These are phyloP conservation scores for Miniopterus natalensis DNA, from an alignment of 2,113 vertebrate genomes.

Conservation along the genomic window DNA sequence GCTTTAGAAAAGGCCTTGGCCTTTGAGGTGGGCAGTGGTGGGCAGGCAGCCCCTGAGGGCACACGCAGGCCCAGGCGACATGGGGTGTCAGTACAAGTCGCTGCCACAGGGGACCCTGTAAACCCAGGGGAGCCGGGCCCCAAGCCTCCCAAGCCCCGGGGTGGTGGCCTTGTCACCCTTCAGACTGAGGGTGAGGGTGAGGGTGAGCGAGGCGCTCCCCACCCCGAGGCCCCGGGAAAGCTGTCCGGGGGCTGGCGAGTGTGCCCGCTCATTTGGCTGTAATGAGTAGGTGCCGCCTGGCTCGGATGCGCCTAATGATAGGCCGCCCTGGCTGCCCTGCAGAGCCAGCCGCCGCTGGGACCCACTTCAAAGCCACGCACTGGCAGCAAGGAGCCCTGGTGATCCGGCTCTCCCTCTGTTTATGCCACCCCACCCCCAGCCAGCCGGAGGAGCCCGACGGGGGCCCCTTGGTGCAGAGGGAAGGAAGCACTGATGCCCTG, in stretches of 20 bases:
- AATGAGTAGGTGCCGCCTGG: background rate
- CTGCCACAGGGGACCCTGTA: accelerated
- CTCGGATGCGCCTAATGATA: background rate
- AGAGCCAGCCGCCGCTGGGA: accelerated
- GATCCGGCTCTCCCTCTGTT: accelerated
- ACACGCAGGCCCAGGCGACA: accelerated
- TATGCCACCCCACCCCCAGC: background rate
- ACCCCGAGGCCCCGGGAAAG: background rate
- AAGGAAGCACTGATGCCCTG: background rate
- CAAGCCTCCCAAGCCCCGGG: accelerated
- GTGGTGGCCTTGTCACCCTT: accelerated
- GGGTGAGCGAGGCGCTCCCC: background rate
- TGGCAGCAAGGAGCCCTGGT: background rate
- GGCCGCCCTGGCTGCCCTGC: background rate
- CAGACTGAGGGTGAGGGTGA: background rate
- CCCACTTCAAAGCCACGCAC: background rate
- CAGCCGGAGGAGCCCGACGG: background rate
- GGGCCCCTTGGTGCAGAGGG: accelerated
- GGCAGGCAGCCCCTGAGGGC: background rate
- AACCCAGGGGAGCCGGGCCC: background rate
- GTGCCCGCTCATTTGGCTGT: background rate
- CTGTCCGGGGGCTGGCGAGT: background rate
- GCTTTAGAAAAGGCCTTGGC: background rate
- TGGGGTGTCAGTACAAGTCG: accelerated
- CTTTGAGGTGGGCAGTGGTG: accelerated